Evolutionary conservation across 1,140 invertebrate species (phyloP), one percentile per base, ranked within the genome.

Genomic region (Adoxophyes honmai): DNA sequence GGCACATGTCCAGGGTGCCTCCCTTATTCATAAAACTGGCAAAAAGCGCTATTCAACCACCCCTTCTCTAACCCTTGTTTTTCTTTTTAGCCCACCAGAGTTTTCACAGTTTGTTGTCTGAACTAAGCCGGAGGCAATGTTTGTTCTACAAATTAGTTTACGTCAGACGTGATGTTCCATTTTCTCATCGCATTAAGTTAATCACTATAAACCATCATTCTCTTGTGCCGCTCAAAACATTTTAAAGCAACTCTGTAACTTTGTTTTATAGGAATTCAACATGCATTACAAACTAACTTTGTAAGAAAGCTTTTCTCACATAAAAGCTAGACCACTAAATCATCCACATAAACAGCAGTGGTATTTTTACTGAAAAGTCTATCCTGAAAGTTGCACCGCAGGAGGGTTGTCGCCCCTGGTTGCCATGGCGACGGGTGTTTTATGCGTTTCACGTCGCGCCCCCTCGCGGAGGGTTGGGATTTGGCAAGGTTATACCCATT

Each of bases 331-430:
- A 15, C 16, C 16, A 48, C 9, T 48, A 48, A 48, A 48, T 48
- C 18, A 48, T 44, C 15, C 39, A 21, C 16, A 21, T 48, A 48
- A 48, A 48, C 42, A 21, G 21, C 5, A 21, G 16, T 18, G 42
- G 21, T 28, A 28, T 28, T 48, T 48, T 33, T 21, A 48, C 16
- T 11, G 42, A 48, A 48, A 48, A 48, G 16, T 42, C 34, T 36
- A 3, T 28, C 21, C 39, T 33, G 42, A 48, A 48, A 48, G 16
- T 10, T 33, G 42, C 21, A 28, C 21, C 21, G 2, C 6, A 57
- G 69, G 73, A 69, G 76, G 83, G 79, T 80, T 79, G 80, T 74
- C 71, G 78, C 73, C 77, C 80, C 81, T 79, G 74, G 84, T 87
- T 62, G 55, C 73, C 66, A 78, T 79, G 68, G 81, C 57, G 53